Evolutionary conservation across 1,140 invertebrate genomes (phyloP).

Genomic region (Panagrolaimus sp.): DNA sequence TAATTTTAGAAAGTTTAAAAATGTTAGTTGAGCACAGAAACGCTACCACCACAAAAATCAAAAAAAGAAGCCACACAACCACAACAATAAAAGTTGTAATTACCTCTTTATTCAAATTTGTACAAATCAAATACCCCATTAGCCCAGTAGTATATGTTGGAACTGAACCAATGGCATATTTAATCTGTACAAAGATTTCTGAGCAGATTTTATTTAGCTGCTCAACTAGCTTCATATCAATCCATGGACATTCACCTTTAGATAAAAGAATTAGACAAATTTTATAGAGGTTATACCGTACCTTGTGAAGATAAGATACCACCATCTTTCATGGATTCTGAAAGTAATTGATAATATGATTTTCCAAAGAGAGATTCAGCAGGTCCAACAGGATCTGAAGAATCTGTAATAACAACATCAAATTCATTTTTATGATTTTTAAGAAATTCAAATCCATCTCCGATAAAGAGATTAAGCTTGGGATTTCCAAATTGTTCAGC

Average conservation of each 20-base stretch:
- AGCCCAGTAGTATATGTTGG: slow-evolving; percentile 90
- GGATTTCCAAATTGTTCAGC: slow-evolving; percentile 74
- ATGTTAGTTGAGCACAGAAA: neutral
- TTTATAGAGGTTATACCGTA: too few relatives aligned
- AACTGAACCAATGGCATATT: slow-evolving; percentile 75
- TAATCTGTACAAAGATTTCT: slow-evolving; percentile 70
- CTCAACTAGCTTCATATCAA: slow-evolving; percentile 72
- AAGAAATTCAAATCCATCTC: slow-evolving; percentile 92
- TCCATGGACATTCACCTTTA: slow-evolving; percentile 80
- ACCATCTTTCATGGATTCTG: slow-evolving; percentile 71
- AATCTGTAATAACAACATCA: slow-evolving; percentile 97
- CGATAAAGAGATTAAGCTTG: slow-evolving; percentile 77
- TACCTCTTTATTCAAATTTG: slow-evolving; percentile 57
- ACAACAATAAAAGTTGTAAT: neutral
- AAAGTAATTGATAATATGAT: slow-evolving; percentile 80
- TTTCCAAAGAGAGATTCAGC: slow-evolving; percentile 69
- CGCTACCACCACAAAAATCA: neutral
- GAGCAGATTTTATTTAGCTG: slow-evolving; percentile 70
- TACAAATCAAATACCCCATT: slow-evolving; percentile 85
- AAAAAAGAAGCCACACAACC: slow-evolving; percentile 5
- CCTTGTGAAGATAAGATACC: slow-evolving; percentile 82
- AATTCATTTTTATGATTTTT: slow-evolving; percentile 76
- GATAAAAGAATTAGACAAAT: too few relatives aligned
- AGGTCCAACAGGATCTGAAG: slow-evolving; percentile 83
- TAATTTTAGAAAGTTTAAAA: too few relatives aligned